A percentile compares a stretch with the other conserved stretches of the same genome.
phyloP scores from a whole-genome alignment of 2,797 vertebrate species.

The Anomalospiza imberbis region DNA sequence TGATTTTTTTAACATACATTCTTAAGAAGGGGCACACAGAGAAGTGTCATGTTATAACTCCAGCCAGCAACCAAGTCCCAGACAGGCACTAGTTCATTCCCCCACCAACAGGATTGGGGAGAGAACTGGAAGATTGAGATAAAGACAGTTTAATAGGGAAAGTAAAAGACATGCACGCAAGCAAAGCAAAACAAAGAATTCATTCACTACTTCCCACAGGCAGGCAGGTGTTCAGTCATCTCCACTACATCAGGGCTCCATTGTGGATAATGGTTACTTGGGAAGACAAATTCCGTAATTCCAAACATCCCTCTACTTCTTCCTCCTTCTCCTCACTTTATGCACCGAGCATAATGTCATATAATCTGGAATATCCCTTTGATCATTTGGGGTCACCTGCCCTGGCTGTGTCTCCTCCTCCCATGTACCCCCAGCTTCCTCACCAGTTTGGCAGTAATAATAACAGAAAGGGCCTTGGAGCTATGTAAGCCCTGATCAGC shows the following conservation, averaged over 20 bases:
- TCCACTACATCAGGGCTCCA: background rate
- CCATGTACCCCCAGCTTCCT: background rate
- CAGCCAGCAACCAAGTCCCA: background rate
- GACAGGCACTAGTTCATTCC: background rate
- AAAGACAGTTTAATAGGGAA: background rate
- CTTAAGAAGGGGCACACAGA: too few relatives aligned
- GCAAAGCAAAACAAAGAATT: background rate
- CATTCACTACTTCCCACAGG: background rate
- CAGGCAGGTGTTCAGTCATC: background rate
- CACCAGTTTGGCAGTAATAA: background rate
- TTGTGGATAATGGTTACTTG: background rate
- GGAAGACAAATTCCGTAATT: background rate
- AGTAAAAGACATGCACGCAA: background rate
- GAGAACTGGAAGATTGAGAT: background rate
- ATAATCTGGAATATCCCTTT: background rate
- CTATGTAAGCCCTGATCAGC: background rate
- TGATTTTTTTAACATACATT: background rate
- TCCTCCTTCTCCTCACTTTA: background rate
- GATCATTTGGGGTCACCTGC: background rate
- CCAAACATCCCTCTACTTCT: background rate
- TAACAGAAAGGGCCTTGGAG: background rate
- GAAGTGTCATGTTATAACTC: background rate
- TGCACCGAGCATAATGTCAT: background rate
- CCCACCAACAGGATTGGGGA: background rate
- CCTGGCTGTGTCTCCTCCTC: background rate